These are phyloP conservation scores for Battus philenor DNA, from an alignment of 1,140 invertebrate species.

Conservation along the genomic window DNA sequence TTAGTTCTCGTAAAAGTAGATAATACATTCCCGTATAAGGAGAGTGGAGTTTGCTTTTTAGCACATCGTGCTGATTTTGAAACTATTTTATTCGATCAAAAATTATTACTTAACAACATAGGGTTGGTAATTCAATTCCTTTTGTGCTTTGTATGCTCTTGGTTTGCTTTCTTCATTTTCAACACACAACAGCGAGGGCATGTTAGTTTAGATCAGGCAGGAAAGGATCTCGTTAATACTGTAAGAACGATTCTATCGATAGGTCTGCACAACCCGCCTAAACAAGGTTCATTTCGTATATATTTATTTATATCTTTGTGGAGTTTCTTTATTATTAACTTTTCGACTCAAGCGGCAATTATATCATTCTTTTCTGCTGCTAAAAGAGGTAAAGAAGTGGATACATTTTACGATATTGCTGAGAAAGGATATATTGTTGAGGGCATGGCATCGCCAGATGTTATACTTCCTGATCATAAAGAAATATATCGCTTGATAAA, in stretches of 20 bases:
- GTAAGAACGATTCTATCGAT: slow-evolving; percentile 46
- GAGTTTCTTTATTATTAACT: slow-evolving; percentile 61
- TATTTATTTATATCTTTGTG: slow-evolving; percentile 48
- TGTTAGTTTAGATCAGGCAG: slow-evolving; percentile 44
- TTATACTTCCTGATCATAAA: slow-evolving; percentile 51
- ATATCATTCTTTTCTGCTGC: slow-evolving; percentile 62
- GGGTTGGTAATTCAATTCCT: slow-evolving; percentile 29
- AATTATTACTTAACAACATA: slow-evolving; percentile 35
- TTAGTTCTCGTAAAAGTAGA: slow-evolving; percentile 50
- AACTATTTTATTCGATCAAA: slow-evolving; percentile 48
- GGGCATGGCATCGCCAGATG: slow-evolving; percentile 64
- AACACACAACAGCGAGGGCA: slow-evolving; percentile 35
- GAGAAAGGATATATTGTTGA: slow-evolving; percentile 56
- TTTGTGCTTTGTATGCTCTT: slow-evolving; percentile 48
- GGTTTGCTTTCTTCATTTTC: slow-evolving; percentile 52
- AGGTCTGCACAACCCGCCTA: slow-evolving; percentile 45
- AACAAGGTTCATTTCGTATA: slow-evolving; percentile 41
- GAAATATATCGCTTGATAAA: slow-evolving; percentile 53
- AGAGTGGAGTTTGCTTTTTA: slow-evolving; percentile 60
- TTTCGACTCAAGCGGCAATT: slow-evolving; percentile 60
- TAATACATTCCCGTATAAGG: slow-evolving; percentile 44
- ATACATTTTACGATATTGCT: slow-evolving; percentile 64
- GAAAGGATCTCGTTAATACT: slow-evolving; percentile 55
- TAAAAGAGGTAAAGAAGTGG: slow-evolving; percentile 57
- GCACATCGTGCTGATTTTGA: slow-evolving; percentile 51